phyloP scores from a whole-genome alignment of 2,888 invertebrate species.

The Drosophila gaucha region DNA sequence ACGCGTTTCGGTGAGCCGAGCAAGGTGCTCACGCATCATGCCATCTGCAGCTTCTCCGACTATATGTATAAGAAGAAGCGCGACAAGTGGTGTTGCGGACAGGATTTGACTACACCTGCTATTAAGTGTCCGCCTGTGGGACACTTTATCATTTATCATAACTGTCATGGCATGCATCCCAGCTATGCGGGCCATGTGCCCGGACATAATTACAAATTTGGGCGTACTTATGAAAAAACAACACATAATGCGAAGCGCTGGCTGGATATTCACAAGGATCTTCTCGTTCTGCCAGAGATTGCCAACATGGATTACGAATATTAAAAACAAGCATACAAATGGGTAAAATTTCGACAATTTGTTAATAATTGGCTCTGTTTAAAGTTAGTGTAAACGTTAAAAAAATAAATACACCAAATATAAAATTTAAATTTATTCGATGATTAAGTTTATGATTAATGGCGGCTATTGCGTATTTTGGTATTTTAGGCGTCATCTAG shows the following conservation, averaged over 20 bases:
- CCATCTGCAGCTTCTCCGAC: slow-evolving; percentile 90
- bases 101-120: slow-evolving; percentile 73
- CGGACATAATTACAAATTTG: slow-evolving; percentile 89
- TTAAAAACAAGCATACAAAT: slow-evolving; percentile 24
- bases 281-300: slow-evolving; percentile 65
- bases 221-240: slow-evolving; percentile 91
- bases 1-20: slow-evolving; percentile 82
- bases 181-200: slow-evolving; percentile 92
- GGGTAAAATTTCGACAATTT: neutral
- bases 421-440: neutral
- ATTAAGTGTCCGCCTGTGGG: slow-evolving; percentile 68
- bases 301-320: slow-evolving; percentile 60
- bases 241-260: slow-evolving; percentile 90
- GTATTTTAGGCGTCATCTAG: neutral
- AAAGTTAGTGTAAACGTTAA: neutral
- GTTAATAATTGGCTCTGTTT: neutral
- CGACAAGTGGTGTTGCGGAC: slow-evolving; percentile 88
- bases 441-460: slow-evolving; percentile 6
- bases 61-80: slow-evolving; percentile 90
- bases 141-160: slow-evolving; percentile 88
- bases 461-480: slow-evolving; percentile 6
- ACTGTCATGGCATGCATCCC: slow-evolving; percentile 90
- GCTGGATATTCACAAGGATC: slow-evolving; percentile 85
- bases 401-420: neutral
- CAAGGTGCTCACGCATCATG: slow-evolving; percentile 89